Evolutionary conservation across 2,113 vertebrate species (phyloP).

Genomic region (Chrysemys picta): DNA sequence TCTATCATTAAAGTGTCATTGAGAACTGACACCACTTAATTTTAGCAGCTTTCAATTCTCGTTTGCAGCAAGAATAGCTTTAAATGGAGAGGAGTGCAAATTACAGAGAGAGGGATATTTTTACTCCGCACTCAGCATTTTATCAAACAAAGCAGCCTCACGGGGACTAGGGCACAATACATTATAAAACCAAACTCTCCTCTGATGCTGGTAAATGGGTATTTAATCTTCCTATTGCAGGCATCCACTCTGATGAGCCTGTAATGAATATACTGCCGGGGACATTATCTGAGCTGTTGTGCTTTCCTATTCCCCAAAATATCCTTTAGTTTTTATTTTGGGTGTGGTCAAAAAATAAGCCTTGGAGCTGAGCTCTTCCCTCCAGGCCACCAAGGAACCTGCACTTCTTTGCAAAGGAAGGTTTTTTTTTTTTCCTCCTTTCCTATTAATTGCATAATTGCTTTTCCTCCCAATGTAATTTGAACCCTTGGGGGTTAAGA

Average conservation of each 20-base stretch:
- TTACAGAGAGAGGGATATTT: constrained; percentile 85
- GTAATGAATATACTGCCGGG: constrained; percentile 80
- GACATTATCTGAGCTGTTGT: constrained; percentile 76
- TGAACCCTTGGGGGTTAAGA: constrained; percentile 78
- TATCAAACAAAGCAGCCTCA: constrained; percentile 89
- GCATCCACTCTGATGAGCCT: constrained; percentile 79
- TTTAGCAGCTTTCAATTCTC: constrained; percentile 96
- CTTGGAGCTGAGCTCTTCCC: constrained; percentile 62
- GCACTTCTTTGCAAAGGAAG: constrained; percentile 72
- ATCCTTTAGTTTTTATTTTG: constrained; percentile 73
- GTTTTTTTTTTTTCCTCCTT: constrained; percentile 65
- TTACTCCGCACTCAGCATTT: constrained; percentile 90
- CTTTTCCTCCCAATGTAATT: constrained; percentile 76
- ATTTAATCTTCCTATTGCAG: constrained; percentile 85
- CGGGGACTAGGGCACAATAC: constrained; percentile 84
- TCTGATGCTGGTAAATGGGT: constrained; percentile 85
- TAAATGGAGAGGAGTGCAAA: constrained; percentile 83
- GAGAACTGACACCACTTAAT: constrained; percentile 99
- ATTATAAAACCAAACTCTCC: constrained; percentile 85
- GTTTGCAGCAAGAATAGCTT: constrained; percentile 84
- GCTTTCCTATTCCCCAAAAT: constrained; percentile 76
- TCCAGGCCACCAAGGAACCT: constrained; percentile 61
- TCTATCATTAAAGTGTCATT: constrained; percentile 99
- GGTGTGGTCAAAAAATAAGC: constrained; percentile 71
- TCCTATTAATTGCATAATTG: constrained; percentile 81